Evolutionary conservation across 2,888 invertebrate genomes (phyloP), one percentile per base, ranked within the genome.

Genomic region (Atrina japonica): DNA sequence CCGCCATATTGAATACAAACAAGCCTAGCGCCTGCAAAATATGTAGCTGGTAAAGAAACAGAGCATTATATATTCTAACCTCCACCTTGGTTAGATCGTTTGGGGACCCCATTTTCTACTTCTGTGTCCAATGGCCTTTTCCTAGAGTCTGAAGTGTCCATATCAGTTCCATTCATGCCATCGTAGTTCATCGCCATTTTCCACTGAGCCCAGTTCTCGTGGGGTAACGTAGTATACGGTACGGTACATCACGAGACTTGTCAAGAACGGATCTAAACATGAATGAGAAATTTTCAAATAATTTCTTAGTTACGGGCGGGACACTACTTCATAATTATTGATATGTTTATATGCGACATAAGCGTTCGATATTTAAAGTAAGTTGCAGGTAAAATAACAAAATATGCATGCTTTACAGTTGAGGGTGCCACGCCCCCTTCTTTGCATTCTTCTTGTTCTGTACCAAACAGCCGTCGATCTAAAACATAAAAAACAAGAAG

Each of bases 101-200:
- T 90, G 77, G 87, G 87, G 81, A 86, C 87, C 81, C 89, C 89
- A 80, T 86, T 88, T 76, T 90, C 89, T 77, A 83, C 81, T 80
- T 90, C 89, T 73, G 86, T 88, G 82, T 90, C 90, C 80, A 89
- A 85, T 75, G 90, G 90, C 80, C 90, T 83, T 88, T 90, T 90
- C 77, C 89, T 83, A 74, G 90, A 89, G 84, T 89, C 89, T 76
- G 87, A 86, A 81, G 86, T 86, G 86, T 87, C 87, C 86, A 87
- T 87, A 76, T 86, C 87, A 80, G 83, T 82, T 80, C 85, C 86
- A 84, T 87, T 87, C 83, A 86, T 86, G 83, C 84, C 84, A 84
- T 86, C 85, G 85, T 83, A 87, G 80, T 82, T 86, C 83, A 86
- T 84, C 78, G 86, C 86, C 85, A 85, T 86, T 83, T 83, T 82